A percentile compares a stretch with the other conserved stretches of the same genome.
phyloP scores from a whole-genome alignment of 53 echinoderm and acorn worm genomes.

The Echinarachnius parma region DNA sequence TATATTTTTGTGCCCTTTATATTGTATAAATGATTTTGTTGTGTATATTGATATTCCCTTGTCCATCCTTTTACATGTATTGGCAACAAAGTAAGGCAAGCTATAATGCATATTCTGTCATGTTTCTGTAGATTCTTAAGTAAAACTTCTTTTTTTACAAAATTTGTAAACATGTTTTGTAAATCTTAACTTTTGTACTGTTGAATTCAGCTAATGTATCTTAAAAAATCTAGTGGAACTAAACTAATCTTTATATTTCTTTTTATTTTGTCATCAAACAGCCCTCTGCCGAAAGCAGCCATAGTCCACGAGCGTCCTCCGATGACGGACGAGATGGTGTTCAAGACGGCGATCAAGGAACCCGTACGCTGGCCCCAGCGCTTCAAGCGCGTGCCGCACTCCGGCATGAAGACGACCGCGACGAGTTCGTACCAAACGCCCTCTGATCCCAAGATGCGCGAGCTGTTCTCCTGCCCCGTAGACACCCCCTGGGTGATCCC shows the following conservation, averaged over 20 bases:
- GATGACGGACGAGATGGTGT: slow-evolving; percentile 93
- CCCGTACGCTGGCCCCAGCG: slow-evolving; percentile 92
- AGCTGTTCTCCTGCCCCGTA: slow-evolving; percentile 87
- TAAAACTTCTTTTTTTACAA: too few species aligned
- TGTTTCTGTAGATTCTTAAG: too few species aligned
- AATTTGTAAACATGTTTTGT: too few species aligned
- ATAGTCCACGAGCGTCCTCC: slow-evolving; percentile 79
- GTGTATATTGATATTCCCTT: too few species aligned
- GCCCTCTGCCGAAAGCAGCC: slow-evolving; percentile 75
- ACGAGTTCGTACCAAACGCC: slow-evolving; percentile 76
- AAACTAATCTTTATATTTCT: neutral
- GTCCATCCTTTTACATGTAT: too few species aligned
- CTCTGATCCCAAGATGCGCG: slow-evolving; percentile 77
- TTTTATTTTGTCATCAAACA: slow-evolving; percentile 18
- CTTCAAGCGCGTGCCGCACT: slow-evolving; percentile 85
- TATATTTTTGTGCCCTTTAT: too few species aligned
- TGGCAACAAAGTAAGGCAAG: too few species aligned
- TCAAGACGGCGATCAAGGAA: slow-evolving; percentile 87
- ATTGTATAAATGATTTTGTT: too few species aligned
- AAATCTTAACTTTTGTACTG: too few species aligned
- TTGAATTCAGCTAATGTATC: too few species aligned
- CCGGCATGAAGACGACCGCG: slow-evolving; percentile 77
- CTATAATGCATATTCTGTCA: too few species aligned
- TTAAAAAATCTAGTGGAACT: too few species aligned
- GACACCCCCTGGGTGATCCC: slow-evolving; percentile 98